Percentiles rank a stretch among this genome's conserved stretches.
Evolutionary conservation across 2,113 vertebrate species (phyloP).

Genomic region (Burhinus bistriatus): DNA sequence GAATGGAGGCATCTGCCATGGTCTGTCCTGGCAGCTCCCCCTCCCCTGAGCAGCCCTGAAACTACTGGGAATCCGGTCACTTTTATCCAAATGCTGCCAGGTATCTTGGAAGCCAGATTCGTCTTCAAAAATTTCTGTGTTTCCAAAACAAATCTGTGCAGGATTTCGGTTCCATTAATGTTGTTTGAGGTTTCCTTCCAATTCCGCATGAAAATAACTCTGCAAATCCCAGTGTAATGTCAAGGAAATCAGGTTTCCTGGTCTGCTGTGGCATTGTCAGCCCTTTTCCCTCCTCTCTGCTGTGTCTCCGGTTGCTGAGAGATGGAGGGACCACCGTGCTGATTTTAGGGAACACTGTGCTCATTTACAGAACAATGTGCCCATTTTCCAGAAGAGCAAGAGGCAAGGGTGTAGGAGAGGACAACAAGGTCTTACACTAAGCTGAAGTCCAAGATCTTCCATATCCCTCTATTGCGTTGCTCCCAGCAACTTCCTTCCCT

Average conservation of each 20-base stretch:
- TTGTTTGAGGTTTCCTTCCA: neutral
- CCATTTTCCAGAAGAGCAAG: neutral
- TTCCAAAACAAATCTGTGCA: constrained; percentile 10
- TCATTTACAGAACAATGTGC: neutral
- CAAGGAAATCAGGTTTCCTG: neutral
- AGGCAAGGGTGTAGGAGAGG: neutral
- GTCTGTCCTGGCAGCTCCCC: neutral
- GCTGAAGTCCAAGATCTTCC: neutral
- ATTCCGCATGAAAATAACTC: neutral
- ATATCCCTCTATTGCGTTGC: neutral
- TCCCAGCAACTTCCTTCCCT: neutral
- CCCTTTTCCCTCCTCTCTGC: neutral
- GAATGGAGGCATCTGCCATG: neutral
- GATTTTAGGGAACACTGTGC: neutral
- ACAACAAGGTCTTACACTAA: neutral
- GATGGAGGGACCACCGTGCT: neutral
- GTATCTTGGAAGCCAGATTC: neutral
- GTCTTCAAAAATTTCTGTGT: neutral
- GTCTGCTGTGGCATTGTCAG: neutral
- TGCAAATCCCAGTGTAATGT: neutral
- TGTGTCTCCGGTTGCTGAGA: neutral
- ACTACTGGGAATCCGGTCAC: neutral
- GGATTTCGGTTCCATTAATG: neutral
- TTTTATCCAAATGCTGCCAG: neutral
- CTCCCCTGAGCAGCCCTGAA: neutral